Evolutionary conservation across 2,888 invertebrate genomes (phyloP).

Genomic region (Yponomeuta cagnagella): DNA sequence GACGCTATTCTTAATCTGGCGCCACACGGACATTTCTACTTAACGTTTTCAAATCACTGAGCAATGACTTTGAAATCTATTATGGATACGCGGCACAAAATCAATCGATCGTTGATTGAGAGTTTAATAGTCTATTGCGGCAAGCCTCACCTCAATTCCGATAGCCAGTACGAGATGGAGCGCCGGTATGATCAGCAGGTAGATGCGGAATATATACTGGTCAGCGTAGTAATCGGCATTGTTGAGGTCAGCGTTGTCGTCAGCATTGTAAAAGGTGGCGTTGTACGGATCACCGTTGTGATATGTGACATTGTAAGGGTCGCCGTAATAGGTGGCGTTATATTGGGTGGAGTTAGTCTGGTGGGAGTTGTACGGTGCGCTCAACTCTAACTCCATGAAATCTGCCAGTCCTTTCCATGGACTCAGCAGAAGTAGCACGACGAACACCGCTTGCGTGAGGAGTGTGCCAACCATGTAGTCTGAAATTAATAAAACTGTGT

Average conservation of each 20-base stretch:
- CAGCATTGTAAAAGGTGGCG: too few species aligned
- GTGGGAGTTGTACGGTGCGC: slow-evolving; percentile 38
- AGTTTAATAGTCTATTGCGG: background rate
- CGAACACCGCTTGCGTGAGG: slow-evolving; percentile 71
- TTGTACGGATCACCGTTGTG: too few species aligned
- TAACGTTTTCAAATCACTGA: too few species aligned
- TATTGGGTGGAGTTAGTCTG: slow-evolving; percentile 22
- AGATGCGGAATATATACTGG: slow-evolving; percentile 70
- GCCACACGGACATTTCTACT: too few species aligned
- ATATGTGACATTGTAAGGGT: too few species aligned
- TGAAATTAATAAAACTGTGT: slow-evolving; percentile 35
- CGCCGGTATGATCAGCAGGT: slow-evolving; percentile 74
- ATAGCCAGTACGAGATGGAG: slow-evolving; percentile 75
- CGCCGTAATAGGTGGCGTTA: too few species aligned
- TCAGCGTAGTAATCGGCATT: background rate
- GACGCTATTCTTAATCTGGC: too few species aligned
- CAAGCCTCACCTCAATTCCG: slow-evolving; percentile 75
- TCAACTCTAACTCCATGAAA: slow-evolving; percentile 72
- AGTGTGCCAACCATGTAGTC: slow-evolving; percentile 77
- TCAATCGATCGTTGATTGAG: too few species aligned
- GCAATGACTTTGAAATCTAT: too few species aligned
- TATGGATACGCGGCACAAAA: too few species aligned
- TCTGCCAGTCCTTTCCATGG: slow-evolving; percentile 70
- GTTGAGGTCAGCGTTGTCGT: too few species aligned
- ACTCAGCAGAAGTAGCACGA: slow-evolving; percentile 73